Evolutionary conservation across 2,797 vertebrate species (phyloP).

Genomic region (Nyctalus aviator): DNA sequence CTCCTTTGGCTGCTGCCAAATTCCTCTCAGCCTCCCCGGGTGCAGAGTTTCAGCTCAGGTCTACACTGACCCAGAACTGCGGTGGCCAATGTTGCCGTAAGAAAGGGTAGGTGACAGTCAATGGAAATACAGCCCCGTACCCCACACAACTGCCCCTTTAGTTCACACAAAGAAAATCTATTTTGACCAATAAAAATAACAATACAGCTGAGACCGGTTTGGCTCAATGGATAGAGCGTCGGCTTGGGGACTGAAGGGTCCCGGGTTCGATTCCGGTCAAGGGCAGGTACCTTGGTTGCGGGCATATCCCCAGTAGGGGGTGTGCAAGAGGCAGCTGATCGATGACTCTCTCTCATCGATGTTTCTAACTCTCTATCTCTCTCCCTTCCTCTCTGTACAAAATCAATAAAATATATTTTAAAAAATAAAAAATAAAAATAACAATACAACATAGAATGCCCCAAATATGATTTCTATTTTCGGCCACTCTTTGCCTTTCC

Average conservation of each 20-base stretch:
- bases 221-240: too few species aligned
- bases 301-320: too few species aligned
- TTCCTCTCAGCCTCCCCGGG: neutral
- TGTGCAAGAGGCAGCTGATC: too few species aligned
- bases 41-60: neutral
- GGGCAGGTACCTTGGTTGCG: too few species aligned
- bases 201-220: too few species aligned
- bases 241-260: too few species aligned
- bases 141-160: neutral
- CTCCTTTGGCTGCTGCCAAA: neutral
- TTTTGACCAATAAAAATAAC: constrained; percentile 21
- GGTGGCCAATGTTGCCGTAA: too few species aligned
- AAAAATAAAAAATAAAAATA: constrained; percentile 34
- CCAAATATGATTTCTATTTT: neutral
- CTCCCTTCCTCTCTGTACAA: too few species aligned
- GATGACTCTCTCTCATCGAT: too few species aligned
- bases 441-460: neutral
- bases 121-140: neutral
- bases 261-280: too few species aligned
- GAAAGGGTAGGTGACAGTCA: neutral
- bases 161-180: neutral
- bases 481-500: neutral
- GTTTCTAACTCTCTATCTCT: too few species aligned
- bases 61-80: neutral
- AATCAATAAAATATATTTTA: too few species aligned